phyloP scores from a whole-genome alignment of 37 sponge, comb jelly and placozoan genomes.

The Oopsacas minuta region DNA sequence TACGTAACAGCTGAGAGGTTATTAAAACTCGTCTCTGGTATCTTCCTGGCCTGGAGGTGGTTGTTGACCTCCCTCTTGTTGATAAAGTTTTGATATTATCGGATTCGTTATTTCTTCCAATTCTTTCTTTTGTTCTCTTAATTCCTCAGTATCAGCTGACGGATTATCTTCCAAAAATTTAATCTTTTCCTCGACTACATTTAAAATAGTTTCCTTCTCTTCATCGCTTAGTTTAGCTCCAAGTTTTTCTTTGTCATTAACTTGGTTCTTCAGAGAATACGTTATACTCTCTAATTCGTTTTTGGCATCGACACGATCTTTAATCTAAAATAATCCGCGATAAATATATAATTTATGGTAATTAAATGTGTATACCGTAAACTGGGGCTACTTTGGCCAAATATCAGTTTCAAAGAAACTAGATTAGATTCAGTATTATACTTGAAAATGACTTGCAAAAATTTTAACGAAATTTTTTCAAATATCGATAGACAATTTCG shows the following conservation, averaged over 20 bases:
- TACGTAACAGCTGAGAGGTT: too few species aligned
- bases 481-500: too few species aligned
- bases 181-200: constrained; percentile 66
- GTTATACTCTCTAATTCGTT: constrained; percentile 87
- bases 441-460: too few species aligned
- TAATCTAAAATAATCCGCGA: constrained; percentile 33
- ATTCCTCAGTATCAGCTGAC: constrained; percentile 67
- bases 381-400: too few species aligned
- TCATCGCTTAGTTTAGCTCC: constrained; percentile 82
- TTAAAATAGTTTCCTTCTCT: constrained; percentile 66
- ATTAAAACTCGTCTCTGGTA: not conserved
- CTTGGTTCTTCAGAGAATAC: constrained; percentile 85
- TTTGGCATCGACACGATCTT: constrained; percentile 70
- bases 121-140: constrained; percentile 78
- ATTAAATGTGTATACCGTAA: too few species aligned
- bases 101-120: constrained; percentile 87
- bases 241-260: constrained; percentile 79
- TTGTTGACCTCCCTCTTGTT: constrained; percentile 46
- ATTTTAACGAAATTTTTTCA: too few species aligned
- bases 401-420: too few species aligned
- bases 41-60: constrained; percentile 21
- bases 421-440: too few species aligned
- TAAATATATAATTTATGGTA: too few species aligned
- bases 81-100: constrained; percentile 83
- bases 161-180: constrained; percentile 74